A percentile compares a stretch with the other conserved stretches of the same genome.
Conservation (phyloP, 2,888 invertebrate genomes). For the Dicroscelio sp. region DNA sequence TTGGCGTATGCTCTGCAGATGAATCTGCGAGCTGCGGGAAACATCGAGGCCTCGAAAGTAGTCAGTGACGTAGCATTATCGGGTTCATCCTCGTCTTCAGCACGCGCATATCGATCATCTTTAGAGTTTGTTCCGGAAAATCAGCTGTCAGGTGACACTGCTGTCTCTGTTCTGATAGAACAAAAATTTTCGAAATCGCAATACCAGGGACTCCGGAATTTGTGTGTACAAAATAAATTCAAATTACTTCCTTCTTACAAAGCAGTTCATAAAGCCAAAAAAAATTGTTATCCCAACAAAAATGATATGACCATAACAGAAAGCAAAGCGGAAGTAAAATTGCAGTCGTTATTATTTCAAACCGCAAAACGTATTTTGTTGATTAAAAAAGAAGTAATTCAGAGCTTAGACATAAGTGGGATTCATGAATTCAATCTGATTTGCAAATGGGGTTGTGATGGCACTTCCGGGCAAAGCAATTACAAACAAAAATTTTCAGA, state of each 20-base stretch:
- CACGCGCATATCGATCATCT: too few relatives aligned
- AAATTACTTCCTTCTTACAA: constrained; percentile 40
- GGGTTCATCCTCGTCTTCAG: too few relatives aligned
- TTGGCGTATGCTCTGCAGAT: not conserved
- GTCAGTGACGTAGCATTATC: not conserved
- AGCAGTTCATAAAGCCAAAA: constrained; percentile 32
- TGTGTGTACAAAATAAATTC: constrained; percentile 39
- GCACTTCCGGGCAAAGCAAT: constrained; percentile 46
- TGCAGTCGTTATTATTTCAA: constrained; percentile 43
- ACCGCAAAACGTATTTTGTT: constrained; percentile 37
- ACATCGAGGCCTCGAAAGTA: not conserved
- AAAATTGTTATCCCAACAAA: constrained; percentile 30
- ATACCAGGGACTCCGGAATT: constrained; percentile 50
- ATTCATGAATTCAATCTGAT: constrained; percentile 30
- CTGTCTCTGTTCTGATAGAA: constrained; percentile 76
- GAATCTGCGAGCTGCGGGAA: not conserved
- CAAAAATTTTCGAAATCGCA: constrained; percentile 60
- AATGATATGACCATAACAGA: constrained; percentile 34
- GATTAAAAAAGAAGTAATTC: constrained; percentile 38
- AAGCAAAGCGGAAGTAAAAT: constrained; percentile 35
- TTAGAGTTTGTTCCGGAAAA: not conserved
- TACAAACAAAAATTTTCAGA: constrained; percentile 57
- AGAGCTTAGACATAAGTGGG: not conserved
- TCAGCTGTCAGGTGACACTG: constrained; percentile 26
- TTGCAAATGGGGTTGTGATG: constrained; percentile 51